A percentile compares a stretch with the other conserved stretches of the same genome.
Conservation (phyloP, 2,113 vertebrate genomes). For the Mormoops blainvillei region DNA sequence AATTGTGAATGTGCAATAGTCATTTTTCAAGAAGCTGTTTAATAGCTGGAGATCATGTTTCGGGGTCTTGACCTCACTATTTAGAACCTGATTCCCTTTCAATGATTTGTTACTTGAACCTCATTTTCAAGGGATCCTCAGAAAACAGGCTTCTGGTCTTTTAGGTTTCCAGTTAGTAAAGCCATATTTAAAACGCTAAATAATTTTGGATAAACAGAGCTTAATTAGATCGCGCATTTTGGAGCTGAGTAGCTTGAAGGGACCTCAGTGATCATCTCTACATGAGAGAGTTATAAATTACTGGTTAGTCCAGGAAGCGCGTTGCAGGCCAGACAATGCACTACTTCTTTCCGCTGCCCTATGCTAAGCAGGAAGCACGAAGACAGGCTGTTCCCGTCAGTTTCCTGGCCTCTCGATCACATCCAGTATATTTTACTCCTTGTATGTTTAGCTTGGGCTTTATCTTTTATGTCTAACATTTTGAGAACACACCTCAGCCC, state of each 20-base stretch:
- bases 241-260: not conserved
- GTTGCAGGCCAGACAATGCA: not conserved
- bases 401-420: not conserved
- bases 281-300: not conserved
- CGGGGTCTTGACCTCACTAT: not conserved
- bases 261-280: not conserved
- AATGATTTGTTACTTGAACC: not conserved
- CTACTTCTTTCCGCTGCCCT: not conserved
- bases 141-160: slow-evolving; percentile 39
- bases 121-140: slow-evolving; percentile 1
- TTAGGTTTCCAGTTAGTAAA: slow-evolving; percentile 1
- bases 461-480: not conserved
- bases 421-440: not conserved
- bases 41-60: not conserved
- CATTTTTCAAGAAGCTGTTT: slow-evolving; percentile 1
- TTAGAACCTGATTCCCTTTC: not conserved
- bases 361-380: not conserved
- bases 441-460: not conserved
- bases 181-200: not conserved
- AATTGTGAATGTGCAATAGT: not conserved
- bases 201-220: not conserved
- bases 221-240: not conserved
- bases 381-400: not conserved
- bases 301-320: not conserved
- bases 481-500: not conserved